Evolutionary conservation across 2,113 vertebrate genomes (phyloP), one percentile per base, ranked within the genome.

Genomic region (Dissostichus mawsoni): DNA sequence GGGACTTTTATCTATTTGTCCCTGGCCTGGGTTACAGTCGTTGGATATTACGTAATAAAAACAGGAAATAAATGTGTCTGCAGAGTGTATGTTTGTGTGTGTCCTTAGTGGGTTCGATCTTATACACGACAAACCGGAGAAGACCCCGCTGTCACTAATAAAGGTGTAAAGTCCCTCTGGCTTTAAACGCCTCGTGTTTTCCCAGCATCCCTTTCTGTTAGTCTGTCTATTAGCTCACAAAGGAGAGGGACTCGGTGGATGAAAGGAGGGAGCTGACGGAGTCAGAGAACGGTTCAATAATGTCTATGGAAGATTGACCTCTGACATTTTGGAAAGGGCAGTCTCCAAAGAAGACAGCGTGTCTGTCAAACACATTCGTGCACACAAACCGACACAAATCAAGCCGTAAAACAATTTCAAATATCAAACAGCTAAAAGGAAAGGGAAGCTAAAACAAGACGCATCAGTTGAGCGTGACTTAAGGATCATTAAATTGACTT

Each of bases 291-390:
- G 14, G 78, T 75, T 88, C 77, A 25, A 85, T 88, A 79, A 73
- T 41, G 68, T 72, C 79, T 67, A 83, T 78, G 81, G 83, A 76
- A 68, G 86, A 76, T 1, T 85, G 85, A 89, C 83, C 90, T 74
- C 67, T 68, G 79, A 81, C 84, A 69, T 86, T 84, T 36, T 80
- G 70, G 23, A 84, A 85, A 81, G 80, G 80, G 56, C 74, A 76
- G 75, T 45, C 62, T 74, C 69, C 62, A 47, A 25, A 47, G 48
- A 72, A 80, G 64, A 82, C 73, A 45, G 62, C 25, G 18, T 6
- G 36, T 56, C 69, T 45, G 20, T 72, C 57, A 36, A 17, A 81
- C 17, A 56, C 33, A 50, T 45, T 62, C 1, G 45, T 17, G 57
- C 33, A 50, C 57, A 66, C n/a, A 33, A 25, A 41, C 67, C 53